phyloP scores from a whole-genome alignment of 2,888 invertebrate species.

The Zele albiditarsus region DNA sequence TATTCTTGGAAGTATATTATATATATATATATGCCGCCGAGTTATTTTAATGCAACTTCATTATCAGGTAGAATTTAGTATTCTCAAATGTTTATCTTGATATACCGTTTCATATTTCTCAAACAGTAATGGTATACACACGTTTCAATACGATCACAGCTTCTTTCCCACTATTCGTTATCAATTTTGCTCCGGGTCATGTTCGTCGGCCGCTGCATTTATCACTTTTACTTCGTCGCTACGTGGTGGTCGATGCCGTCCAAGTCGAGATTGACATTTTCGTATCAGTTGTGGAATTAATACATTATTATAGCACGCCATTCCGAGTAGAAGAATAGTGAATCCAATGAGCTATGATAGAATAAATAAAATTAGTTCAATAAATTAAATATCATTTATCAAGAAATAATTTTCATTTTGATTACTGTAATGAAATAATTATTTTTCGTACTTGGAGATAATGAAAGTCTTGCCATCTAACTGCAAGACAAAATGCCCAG shows the following conservation, averaged over 20 bases:
- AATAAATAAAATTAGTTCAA: slow-evolving; percentile 20
- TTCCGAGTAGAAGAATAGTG: slow-evolving; percentile 83
- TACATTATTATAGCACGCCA: slow-evolving; percentile 86
- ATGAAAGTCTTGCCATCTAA: slow-evolving; percentile 87
- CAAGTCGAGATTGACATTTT: slow-evolving; percentile 57
- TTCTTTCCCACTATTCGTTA: background rate
- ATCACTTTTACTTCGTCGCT: slow-evolving; percentile 62
- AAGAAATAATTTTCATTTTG: no score
- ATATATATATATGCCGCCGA: no score
- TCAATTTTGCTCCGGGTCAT: slow-evolving; percentile 56
- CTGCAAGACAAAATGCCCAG: slow-evolving; percentile 85
- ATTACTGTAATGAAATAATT: background rate
- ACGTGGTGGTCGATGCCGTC: slow-evolving; percentile 61
- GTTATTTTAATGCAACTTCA: no score
- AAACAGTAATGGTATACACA: no score
- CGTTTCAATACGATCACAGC: no score
- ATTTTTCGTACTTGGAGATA: slow-evolving; percentile 71
- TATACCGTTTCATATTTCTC: no score
- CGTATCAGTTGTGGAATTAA: slow-evolving; percentile 68
- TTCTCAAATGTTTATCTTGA: no score
- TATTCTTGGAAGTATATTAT: no score
- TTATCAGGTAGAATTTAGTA: no score
- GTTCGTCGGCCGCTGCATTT: slow-evolving; percentile 63
- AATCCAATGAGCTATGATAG: slow-evolving; percentile 82
- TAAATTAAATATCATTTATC: no score